Base-by-base conservation (phyloP, 1,140 invertebrate species). In the Drosophila ironensis region DNA sequence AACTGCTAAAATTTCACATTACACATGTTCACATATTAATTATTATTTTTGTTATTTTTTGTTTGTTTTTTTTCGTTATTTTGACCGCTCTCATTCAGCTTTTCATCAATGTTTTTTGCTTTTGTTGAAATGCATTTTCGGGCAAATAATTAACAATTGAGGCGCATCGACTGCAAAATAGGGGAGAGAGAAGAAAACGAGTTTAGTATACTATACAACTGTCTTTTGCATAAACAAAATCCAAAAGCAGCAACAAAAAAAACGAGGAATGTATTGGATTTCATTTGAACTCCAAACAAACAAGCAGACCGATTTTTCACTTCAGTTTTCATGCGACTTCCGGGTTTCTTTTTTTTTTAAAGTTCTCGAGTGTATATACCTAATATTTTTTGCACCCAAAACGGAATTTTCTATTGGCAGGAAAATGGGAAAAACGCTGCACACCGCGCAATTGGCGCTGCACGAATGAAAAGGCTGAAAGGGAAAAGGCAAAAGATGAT, bases 361-460 rank as follows among this genome's bases (percentile, higher is more conserved):
- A 16, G 14, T 17, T 37, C 16, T 16, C 14, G 12, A 7, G 8
- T 14, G 3, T 16, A 37, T 16, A 37, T 35, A 14, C 3, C 7
- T 35, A 35, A 14, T 37, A 4, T 37, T 37, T 8, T 3, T 16
- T 2, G 6, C 33, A 2, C 7, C 33, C 2, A 33, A 37, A 16
- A 12, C 20, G 20, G n/a, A n/a, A n/a, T n/a, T n/a, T n/a, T n/a
- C 7, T 5, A 30, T 35, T 24, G 30, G 11, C 9, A n/a, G 37
- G 76, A 68, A 84, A 77, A 81, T 63, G 72, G 69, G 72, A 77
- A 81, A 81, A 80, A 60, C 59, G 68, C 72, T 61, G 73, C 47
- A 77, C 73, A 84, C 52, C 63, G 77, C 80, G 78, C 78, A 64
- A 70, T 63, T 78, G 69, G 80, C 74, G 77, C 77, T 86, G 64